A percentile compares a stretch with the other conserved stretches of the same genome.
Conservation (phyloP, 2,888 invertebrate species). For the Apodemia hepburni region DNA sequence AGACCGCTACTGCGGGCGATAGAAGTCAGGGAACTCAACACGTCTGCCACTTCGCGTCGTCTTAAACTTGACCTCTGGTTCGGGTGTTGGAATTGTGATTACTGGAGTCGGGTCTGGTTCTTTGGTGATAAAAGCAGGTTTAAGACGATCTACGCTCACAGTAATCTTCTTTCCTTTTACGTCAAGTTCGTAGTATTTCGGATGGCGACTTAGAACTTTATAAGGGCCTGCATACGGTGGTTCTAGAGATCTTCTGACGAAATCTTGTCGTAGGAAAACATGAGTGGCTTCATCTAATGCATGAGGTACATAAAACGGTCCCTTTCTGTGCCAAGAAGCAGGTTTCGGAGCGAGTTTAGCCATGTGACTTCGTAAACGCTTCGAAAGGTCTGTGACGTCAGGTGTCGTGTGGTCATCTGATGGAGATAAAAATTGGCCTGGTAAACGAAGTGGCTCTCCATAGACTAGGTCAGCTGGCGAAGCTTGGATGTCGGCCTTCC, state of each 20-base stretch:
- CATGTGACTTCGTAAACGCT: conserved; percentile 20
- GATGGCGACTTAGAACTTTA: conserved; percentile 17
- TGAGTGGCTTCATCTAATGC: conserved; percentile 15
- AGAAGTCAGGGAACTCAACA: conserved; percentile 22
- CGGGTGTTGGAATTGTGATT: not conserved
- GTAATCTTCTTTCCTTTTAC: conserved; percentile 17
- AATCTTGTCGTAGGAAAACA: conserved; percentile 22
- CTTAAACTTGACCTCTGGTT: not conserved
- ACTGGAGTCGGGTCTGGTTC: not conserved
- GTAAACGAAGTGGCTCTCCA: conserved; percentile 34
- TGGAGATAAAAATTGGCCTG: conserved; percentile 34
- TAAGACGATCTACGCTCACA: conserved; percentile 22
- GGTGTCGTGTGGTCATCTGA: conserved; percentile 12
- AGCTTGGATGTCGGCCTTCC: conserved; percentile 34
- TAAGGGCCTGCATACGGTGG: conserved; percentile 27
- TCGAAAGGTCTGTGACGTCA: conserved; percentile 13
- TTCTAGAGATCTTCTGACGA: conserved; percentile 19
- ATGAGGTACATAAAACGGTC: conserved; percentile 21
- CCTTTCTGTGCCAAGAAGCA: conserved; percentile 20
- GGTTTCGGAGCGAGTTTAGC: conserved; percentile 20
- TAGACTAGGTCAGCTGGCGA: conserved; percentile 37
- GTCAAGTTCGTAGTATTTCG: conserved; percentile 19
- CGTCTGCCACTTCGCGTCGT: conserved; percentile 13
- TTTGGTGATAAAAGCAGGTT: conserved; percentile 20
- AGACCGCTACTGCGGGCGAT: conserved; percentile 26